A percentile compares a stretch with the other conserved stretches of the same genome.
phyloP scores from a whole-genome alignment of 2,113 vertebrate species.

The Scophthalmus maximus region DNA sequence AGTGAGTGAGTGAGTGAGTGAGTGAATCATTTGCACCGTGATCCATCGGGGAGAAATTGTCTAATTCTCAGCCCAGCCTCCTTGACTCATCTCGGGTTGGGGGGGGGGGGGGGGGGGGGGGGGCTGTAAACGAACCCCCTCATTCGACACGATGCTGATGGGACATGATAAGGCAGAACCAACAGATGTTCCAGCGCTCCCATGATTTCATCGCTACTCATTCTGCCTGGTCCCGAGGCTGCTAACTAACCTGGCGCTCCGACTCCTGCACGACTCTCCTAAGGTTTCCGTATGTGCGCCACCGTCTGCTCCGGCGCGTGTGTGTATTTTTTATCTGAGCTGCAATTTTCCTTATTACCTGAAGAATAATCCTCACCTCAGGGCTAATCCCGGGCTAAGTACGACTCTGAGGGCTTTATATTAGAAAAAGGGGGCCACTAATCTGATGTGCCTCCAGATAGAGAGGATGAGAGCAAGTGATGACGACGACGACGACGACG shows the following conservation, averaged over 20 bases:
- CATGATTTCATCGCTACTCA: constrained; percentile 37
- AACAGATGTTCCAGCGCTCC: constrained; percentile 67
- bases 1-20: constrained; percentile 25
- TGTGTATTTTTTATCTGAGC: constrained; percentile 5
- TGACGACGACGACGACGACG: not conserved
- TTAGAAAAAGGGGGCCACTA: constrained; percentile 30
- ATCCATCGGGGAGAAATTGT: constrained; percentile 46
- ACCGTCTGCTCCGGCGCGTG: constrained; percentile 31
- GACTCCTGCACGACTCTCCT: constrained; percentile 39
- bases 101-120: no score
- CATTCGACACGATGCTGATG: constrained; percentile 71
- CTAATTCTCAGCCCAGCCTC: constrained; percentile 52
- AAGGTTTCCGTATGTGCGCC: constrained; percentile 19
- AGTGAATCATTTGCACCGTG: constrained; percentile 68
- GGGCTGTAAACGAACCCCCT: constrained; percentile 50
- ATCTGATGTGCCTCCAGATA: constrained; percentile 54
- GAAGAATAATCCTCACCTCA: constrained; percentile 60
- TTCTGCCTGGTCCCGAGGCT: constrained; percentile 30
- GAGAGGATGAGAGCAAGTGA: constrained; percentile 31
- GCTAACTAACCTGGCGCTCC: constrained; percentile 34
- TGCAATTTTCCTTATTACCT: constrained; percentile 46
- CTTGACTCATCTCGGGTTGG: not conserved
- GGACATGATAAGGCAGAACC: constrained; percentile 67
- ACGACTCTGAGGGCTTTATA: constrained; percentile 24
- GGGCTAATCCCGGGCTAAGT: constrained; percentile 58